These are phyloP conservation scores for Protaetia brevitarsis DNA, from an alignment of 1,140 invertebrate genomes.

Conservation along the genomic window DNA sequence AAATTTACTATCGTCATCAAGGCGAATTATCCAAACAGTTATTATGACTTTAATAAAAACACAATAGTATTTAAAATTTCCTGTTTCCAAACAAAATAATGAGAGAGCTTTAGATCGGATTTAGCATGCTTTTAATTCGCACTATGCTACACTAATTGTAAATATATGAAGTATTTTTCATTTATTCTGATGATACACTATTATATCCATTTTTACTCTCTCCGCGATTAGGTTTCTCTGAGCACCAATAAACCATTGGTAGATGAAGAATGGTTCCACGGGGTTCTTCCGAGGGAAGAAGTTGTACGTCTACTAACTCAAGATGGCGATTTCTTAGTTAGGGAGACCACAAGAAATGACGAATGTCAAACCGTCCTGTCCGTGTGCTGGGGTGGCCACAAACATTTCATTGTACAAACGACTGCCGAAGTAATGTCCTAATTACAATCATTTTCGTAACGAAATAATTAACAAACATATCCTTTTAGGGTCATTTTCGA, in stretches of 20 bases:
- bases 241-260: slow-evolving; percentile 61
- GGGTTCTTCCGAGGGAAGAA: slow-evolving; percentile 92
- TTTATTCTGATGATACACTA: too few relatives aligned
- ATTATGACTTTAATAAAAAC: too few relatives aligned
- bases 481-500: slow-evolving; percentile 76
- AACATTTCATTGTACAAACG: slow-evolving; percentile 97
- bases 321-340: slow-evolving; percentile 92
- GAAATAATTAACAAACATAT: background rate
- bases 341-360: slow-evolving; percentile 90
- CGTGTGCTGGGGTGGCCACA: slow-evolving; percentile 92
- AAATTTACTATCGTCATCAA: too few relatives aligned
- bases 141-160: too few relatives aligned
- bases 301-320: slow-evolving; percentile 83
- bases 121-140: too few relatives aligned
- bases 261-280: slow-evolving; percentile 97
- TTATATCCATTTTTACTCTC: too few relatives aligned
- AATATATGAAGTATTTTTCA: too few relatives aligned
- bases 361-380: slow-evolving; percentile 92
- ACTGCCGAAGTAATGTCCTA: slow-evolving; percentile 69
- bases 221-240: slow-evolving; percentile 44
- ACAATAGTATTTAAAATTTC: too few relatives aligned
- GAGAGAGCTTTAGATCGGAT: too few relatives aligned
- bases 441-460: slow-evolving; percentile 2
- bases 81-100: too few relatives aligned
- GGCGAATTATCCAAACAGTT: too few relatives aligned